A percentile compares a stretch with the other conserved stretches of the same genome.
phyloP scores from a whole-genome alignment of 1,140 invertebrate genomes.

The Spodoptera litura region DNA sequence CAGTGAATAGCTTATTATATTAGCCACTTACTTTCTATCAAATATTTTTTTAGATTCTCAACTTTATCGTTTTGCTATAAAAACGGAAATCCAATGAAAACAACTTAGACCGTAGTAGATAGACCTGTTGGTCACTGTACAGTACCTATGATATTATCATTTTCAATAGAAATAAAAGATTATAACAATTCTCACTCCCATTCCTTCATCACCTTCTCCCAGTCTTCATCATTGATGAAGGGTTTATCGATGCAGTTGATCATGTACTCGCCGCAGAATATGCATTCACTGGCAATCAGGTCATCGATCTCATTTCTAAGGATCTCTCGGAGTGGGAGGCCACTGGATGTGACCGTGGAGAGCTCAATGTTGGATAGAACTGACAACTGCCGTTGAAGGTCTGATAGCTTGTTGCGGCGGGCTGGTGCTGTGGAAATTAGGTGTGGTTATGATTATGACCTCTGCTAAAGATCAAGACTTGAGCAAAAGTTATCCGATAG shows the following conservation, averaged over 20 bases:
- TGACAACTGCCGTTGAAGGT: conserved; percentile 89
- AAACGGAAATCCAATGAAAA: too few relatives aligned
- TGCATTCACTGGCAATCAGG: conserved; percentile 95
- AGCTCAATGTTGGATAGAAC: conserved; percentile 85
- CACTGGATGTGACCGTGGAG: conserved; percentile 87
- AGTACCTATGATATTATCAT: too few relatives aligned
- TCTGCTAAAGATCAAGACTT: too few relatives aligned
- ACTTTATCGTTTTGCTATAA: too few relatives aligned
- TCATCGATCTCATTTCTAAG: conserved; percentile 95
- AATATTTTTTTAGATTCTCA: too few relatives aligned
- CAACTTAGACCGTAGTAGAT: too few relatives aligned
- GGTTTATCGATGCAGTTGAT: conserved; percentile 95
- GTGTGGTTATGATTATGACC: neutral
- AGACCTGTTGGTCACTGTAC: too few relatives aligned
- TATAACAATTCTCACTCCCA: conserved; percentile 89
- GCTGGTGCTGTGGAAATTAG: conserved; percentile 83
- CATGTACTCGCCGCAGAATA: conserved; percentile 97
- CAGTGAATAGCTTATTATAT: too few relatives aligned
- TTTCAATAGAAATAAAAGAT: too few relatives aligned
- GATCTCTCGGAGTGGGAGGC: conserved; percentile 89
- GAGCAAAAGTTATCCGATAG: too few relatives aligned
- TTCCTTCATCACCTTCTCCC: conserved; percentile 92
- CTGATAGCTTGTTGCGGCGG: conserved; percentile 87
- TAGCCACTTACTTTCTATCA: too few relatives aligned
- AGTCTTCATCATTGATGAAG: conserved; percentile 93